A percentile compares a stretch with the other conserved stretches of the same genome.
These are phyloP conservation scores for Stegana nigrithorax DNA, from an alignment of 2,888 invertebrate species.

Conservation along the genomic window DNA sequence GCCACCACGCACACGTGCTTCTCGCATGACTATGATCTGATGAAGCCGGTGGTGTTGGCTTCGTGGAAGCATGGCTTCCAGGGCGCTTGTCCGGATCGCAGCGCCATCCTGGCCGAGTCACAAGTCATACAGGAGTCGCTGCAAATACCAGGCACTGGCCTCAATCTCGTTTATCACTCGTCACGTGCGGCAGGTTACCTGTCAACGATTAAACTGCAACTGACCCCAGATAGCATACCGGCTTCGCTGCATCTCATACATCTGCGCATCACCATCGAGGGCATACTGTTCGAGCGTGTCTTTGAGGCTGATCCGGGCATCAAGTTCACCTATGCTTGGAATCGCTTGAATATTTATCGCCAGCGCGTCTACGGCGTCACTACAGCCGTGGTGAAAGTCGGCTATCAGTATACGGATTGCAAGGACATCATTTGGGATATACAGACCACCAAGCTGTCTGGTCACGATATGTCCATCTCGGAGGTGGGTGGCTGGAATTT, in stretches of 20 bases:
- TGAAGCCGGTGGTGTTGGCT: conserved; percentile 93
- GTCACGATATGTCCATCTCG: conserved; percentile 96
- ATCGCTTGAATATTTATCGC: conserved; percentile 93
- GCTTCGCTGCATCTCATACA: conserved; percentile 87
- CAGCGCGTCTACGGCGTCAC: conserved; percentile 97
- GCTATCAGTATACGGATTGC: conserved; percentile 95
- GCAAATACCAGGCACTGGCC: conserved; percentile 91
- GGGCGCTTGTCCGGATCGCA: conserved; percentile 93
- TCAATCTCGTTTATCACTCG: conserved; percentile 97
- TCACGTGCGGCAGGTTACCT: conserved; percentile 93
- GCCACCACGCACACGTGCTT: conserved; percentile 82
- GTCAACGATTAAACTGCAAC: conserved; percentile 90
- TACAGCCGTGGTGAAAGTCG: conserved; percentile 93
- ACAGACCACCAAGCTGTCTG: conserved; percentile 93
- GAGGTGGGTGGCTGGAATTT: conserved; percentile 98
- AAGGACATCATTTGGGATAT: conserved; percentile 95
- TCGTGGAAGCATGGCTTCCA: conserved; percentile 97
- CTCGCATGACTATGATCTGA: conserved; percentile 89
- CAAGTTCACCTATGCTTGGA: conserved; percentile 98
- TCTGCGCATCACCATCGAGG: conserved; percentile 92
- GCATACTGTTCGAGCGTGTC: conserved; percentile 89
- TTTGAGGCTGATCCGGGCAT: conserved; percentile 98
- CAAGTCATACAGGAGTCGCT: conserved; percentile 96
- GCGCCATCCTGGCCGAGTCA: conserved; percentile 89
- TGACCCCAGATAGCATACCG: conserved; percentile 88